Evolutionary conservation across 1,140 invertebrate species (phyloP), one percentile per base, ranked within the genome.

Genomic region (Drosophila parvula): DNA sequence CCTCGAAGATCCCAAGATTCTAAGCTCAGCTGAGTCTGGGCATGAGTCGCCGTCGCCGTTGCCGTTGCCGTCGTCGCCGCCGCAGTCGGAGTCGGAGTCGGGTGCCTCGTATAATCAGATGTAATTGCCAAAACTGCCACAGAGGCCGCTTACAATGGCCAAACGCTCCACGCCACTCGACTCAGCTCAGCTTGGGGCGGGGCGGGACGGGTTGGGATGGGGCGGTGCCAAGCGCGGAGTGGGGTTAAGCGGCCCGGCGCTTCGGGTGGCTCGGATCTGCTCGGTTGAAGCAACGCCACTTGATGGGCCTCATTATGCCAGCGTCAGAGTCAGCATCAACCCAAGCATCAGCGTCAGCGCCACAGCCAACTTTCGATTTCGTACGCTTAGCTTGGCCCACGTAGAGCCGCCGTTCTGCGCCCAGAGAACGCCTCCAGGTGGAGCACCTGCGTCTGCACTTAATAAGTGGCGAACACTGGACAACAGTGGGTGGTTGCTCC

Each of bases 71-170:
- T 27, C 38, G 44, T 22, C 16, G 5, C 11, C 12, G 44, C 14
- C 38, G 44, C 30, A 27, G 56, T 11, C 50, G 34, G 36, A 43
- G 51, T 11, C 16, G 6, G 60, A 34, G 62, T 38, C 56, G 43
- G 50, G 45, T 67, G 36, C 45, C 60, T 78, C 79, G 65, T 81
- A 69, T 88, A 86, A 86, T 86, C 82, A 86, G 79, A 59, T 88
- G 79, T 86, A 83, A 83, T 88, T 83, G 84, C 83, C 83, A 79
- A 86, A 86, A 83, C 44, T 88, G 64, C 63, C 65, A 38, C 44
- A 43, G 75, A 36, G 75, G 45, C 43, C 56, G 61, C 74, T 78
- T 64, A 64, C 64, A 78, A 69, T 77, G 56, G 55, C 43, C 36
- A 34, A 34, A 7, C 30, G 30, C 7, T 5, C 30, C 30, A 28